A percentile compares a stretch with the other conserved stretches of the same genome.
Conservation (phyloP, 2,797 vertebrate species). For the Melanotaenia maccullochi region DNA sequence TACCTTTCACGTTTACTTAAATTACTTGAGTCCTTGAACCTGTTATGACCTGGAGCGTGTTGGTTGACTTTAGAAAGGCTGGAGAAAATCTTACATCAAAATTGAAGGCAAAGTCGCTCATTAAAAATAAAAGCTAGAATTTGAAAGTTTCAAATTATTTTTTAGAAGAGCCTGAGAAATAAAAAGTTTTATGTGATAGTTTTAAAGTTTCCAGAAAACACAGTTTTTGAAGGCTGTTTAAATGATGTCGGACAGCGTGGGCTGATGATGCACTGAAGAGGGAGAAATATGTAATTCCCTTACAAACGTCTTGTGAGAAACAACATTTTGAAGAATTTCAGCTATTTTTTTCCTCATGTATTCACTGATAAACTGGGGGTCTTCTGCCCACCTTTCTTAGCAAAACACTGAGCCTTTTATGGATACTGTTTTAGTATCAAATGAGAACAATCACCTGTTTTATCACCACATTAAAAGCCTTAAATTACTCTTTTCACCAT, state of each 20-base stretch:
- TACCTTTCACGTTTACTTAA: background rate
- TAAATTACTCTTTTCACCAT: slow-evolving; percentile 3
- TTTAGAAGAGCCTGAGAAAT: background rate
- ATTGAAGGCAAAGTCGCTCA: background rate
- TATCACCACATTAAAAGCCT: background rate
- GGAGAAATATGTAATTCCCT: background rate
- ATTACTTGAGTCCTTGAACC: background rate
- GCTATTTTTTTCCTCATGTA: background rate
- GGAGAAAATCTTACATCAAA: background rate
- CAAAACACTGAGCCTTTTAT: background rate
- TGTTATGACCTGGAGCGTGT: too few relatives aligned
- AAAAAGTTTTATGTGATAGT: background rate
- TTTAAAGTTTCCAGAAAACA: background rate
- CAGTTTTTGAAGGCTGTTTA: background rate
- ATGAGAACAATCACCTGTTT: background rate
- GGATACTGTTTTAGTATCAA: background rate
- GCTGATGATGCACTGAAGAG: background rate
- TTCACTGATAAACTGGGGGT: background rate
- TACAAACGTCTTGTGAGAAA: background rate
- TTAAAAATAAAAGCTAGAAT: background rate
- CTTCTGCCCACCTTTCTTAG: background rate
- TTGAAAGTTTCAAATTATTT: background rate
- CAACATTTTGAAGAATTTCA: background rate
- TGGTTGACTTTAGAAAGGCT: too few relatives aligned
- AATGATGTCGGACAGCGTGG: background rate